Evolutionary conservation across 2,888 invertebrate genomes (phyloP).

Genomic region (Hypomecis atomaria): DNA sequence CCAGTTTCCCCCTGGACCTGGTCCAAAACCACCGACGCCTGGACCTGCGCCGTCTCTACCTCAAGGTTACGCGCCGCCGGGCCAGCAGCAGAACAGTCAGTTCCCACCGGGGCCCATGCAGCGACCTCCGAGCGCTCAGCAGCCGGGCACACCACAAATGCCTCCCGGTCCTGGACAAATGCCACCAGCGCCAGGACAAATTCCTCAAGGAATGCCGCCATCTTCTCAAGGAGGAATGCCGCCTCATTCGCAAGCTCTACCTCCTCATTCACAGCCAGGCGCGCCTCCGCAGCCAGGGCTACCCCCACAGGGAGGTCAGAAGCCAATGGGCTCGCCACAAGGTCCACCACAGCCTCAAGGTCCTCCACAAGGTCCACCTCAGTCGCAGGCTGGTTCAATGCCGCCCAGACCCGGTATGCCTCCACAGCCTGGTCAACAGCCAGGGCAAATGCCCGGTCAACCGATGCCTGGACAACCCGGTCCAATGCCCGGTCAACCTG

Average conservation of each 20-base stretch:
- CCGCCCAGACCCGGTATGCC: conserved; percentile 36
- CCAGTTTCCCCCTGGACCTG: conserved; percentile 54
- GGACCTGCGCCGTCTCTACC: conserved; percentile 49
- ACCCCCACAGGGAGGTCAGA: conserved; percentile 40
- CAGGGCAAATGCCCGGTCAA: conserved; percentile 34
- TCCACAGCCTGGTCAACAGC: conserved; percentile 40
- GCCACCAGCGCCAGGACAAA: conserved; percentile 1
- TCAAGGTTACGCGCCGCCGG: conserved; percentile 53
- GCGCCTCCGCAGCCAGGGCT: conserved; percentile 46
- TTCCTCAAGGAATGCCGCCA: conserved; percentile 9
- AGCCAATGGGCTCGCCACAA: conserved; percentile 39
- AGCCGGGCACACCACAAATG: conserved; percentile 34
- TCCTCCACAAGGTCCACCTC: conserved; percentile 32
- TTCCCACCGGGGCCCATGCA: conserved; percentile 53
- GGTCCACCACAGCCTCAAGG: conserved; percentile 48
- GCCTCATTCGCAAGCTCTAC: conserved; percentile 29
- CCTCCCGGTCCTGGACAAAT: conserved; percentile 6
- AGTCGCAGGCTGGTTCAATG: conserved; percentile 44
- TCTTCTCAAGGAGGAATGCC: conserved; percentile 25
- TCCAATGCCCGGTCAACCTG: conserved; percentile 27
- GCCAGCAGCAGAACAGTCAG: conserved; percentile 42
- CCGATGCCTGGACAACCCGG: conserved; percentile 25
- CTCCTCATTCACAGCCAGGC: conserved; percentile 54
- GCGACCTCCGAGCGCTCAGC: conserved; percentile 55
- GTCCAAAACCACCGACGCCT: conserved; percentile 56